Base-by-base conservation (phyloP, 2,797 vertebrate genomes). In the Falco biarmicus region DNA sequence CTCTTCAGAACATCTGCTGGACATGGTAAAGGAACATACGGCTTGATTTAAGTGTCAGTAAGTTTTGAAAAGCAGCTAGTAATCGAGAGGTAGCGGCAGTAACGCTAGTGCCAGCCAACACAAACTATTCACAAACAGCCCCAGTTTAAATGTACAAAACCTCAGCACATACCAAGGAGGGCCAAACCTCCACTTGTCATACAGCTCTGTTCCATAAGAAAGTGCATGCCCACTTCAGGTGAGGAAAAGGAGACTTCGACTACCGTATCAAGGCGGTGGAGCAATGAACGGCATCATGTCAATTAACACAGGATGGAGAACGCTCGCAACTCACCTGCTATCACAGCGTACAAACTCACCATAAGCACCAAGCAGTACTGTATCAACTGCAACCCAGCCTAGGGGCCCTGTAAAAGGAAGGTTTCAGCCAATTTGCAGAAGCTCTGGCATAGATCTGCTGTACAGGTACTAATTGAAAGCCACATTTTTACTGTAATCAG, bases 51-150 rank as follows among this genome's bases (percentile, higher is more conserved):
- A 75, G 47, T 53, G 57, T 89, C 71, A 87, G 25, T 39, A 75
- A 41, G 21, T 78, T 87, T 95, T 76, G 94, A 70, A 92, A 57
- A 96, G 81, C 92, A 95, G 94, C 95, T 64, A 86, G 81, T 84
- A 85, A 83, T 53, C 54, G 56, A 93, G 93, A 95, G 94, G 92
- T 95, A 95, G 94, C 75, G 87, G 89, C 94, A 97, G 54, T 84
- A 93, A 87, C 82, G 83, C 89, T 78, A 79, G 51, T 68, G 84
- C 45, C 56, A 92, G 81, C 53, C 82, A 95, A 85, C 78, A 87
- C 70, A 87, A 93, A 84, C 83, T 54, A 60, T 18, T 84, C 77
- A 86, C 43, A 84, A 77, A 89, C 51, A 71, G 79, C 88, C 73
- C 39, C 22, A 29, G 31, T 71, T 75, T 37, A 69, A 90, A 82